phyloP scores from a whole-genome alignment of 2,797 vertebrate genomes.

The Hozukius guyotensis region DNA sequence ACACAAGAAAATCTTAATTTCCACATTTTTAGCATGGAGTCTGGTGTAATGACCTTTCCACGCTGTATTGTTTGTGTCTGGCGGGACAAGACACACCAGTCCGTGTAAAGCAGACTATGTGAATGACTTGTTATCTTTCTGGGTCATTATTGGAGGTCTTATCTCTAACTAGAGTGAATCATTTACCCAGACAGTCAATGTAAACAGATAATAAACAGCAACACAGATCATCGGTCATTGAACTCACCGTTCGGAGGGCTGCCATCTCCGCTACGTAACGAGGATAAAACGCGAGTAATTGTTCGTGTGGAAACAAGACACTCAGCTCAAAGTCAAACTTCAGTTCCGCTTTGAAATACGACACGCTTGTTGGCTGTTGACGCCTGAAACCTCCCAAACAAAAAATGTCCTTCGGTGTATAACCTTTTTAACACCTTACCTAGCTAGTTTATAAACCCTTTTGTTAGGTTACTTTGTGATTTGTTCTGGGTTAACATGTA shows the following conservation, averaged over 20 bases:
- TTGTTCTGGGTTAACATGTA: neutral
- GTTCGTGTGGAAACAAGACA: constrained; percentile 57
- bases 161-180: constrained; percentile 32
- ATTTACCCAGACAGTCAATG: constrained; percentile 42
- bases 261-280: constrained; percentile 77
- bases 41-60: neutral
- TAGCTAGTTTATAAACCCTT: neutral
- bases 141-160: neutral
- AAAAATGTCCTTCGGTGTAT: neutral
- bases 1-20: neutral
- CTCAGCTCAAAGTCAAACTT: constrained; percentile 2
- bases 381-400: neutral
- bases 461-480: too few species aligned
- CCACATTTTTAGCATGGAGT: neutral
- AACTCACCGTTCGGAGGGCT: constrained; percentile 82
- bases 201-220: neutral
- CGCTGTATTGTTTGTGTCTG: neutral
- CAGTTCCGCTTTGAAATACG: constrained; percentile 70
- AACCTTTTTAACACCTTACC: neutral
- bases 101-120: neutral
- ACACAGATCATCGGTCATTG: constrained; percentile 28
- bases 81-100: neutral
- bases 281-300: constrained; percentile 17
- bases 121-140: neutral
- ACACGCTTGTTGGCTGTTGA: neutral